Evolutionary conservation across 2,888 invertebrate genomes (phyloP), one percentile per base, ranked within the genome.

Genomic region (Ischnus inquisitorius): DNA sequence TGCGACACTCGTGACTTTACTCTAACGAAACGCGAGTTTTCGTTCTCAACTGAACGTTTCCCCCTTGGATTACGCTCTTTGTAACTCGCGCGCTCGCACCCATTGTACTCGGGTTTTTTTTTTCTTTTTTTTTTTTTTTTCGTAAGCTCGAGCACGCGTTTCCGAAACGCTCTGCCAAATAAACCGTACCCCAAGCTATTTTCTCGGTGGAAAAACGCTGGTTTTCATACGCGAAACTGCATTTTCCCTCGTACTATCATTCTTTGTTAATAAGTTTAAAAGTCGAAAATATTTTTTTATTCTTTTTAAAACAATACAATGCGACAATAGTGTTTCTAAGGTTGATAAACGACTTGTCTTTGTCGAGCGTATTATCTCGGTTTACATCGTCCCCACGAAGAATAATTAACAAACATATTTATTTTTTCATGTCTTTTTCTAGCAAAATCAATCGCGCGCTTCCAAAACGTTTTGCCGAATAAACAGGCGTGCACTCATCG

Each of bases 11-110:
- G 46, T 54, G 57, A 72, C 77, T 79, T 72, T 67, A 64, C 74
- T n/a, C n/a, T 72, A 76, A 25, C 51, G 46, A 79, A 83, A 68
- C 54, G 43, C 71, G 71, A 83, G 76, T 83, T 80, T 80, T 77
- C 43, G 34, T 64, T 14, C 54, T 19, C 41, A 48, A 60, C 39
- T 65, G 80, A 62, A 80, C 79, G 75, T 65, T n/a, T 69, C 43
- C 51, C 48, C 57, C 72, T 64, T 67, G 77, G 72, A 80, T 84
- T 81, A 78, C 74, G 6, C 68, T 78, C 43, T 69, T 64, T 78
- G 62, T 74, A 77, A 68, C 65, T 19, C n/a, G 25, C 54, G 54
- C 3, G 19, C 72, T 14, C 10, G 6, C 25, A 25, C 34, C 28
- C 72, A 77, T 77, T 74, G 68, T 81, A 74, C 41, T 74, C 51